Percentiles rank a stretch among this genome's conserved stretches.
These are phyloP conservation scores for Amblyopsis hoosieri DNA, from an alignment of 2,797 vertebrate species.

Conservation along the genomic window DNA sequence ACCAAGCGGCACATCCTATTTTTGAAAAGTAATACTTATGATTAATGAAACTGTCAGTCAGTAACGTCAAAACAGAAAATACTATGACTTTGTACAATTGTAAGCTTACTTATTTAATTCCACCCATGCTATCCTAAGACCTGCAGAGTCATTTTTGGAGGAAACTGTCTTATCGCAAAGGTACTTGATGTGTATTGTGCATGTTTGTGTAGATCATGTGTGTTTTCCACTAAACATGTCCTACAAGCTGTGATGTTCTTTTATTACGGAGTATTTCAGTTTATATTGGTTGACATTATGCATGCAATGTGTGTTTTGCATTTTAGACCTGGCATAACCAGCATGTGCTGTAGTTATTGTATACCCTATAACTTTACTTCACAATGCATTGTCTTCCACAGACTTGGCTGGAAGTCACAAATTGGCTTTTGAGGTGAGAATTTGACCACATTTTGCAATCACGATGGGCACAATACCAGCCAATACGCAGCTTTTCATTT, in stretches of 20 bases:
- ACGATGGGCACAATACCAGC: conserved; percentile 16
- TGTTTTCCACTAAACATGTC: conserved; percentile 18
- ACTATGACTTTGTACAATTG: conserved; percentile 9
- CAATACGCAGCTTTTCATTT: conserved; percentile 34
- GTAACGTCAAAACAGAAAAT: neutral
- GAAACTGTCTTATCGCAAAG: conserved; percentile 55
- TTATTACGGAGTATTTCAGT: neutral
- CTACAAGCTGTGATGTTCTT: conserved; percentile 17
- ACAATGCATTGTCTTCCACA: conserved; percentile 30
- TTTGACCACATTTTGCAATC: neutral
- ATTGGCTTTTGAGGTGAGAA: conserved; percentile 73
- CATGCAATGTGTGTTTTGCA: conserved; percentile 10
- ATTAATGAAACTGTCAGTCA: neutral
- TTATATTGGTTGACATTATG: conserved; percentile 12
- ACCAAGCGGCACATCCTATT: neutral
- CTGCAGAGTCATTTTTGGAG: conserved; percentile 59
- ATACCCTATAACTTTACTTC: neutral
- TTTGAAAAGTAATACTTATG: neutral
- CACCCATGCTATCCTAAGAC: conserved; percentile 51
- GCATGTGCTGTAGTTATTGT: neutral
- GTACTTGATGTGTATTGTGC: conserved; percentile 55
- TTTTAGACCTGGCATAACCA: neutral
- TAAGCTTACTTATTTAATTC: conserved; percentile 49
- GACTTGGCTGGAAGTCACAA: conserved; percentile 62
- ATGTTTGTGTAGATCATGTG: conserved; percentile 46